Conservation (phyloP, 2,113 vertebrate genomes). For the Calidris pugnax region DNA sequence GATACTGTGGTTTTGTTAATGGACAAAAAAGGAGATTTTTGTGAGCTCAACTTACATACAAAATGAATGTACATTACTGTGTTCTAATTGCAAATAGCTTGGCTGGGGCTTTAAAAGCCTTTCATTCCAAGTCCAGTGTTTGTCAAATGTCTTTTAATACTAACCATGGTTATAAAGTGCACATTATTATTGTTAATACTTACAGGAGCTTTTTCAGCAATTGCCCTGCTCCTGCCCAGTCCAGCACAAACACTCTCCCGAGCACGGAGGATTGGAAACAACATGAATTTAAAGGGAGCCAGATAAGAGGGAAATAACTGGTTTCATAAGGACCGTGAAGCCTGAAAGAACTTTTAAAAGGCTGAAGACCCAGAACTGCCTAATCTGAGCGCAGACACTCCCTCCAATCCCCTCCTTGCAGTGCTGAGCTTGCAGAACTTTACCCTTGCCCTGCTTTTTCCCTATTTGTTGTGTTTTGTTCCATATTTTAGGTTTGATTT, state of each 20-base stretch:
- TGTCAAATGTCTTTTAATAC: neutral
- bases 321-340: neutral
- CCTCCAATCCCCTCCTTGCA: rapidly evolving
- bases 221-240: neutral
- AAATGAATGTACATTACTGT: conserved; percentile 41
- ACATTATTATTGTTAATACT: neutral
- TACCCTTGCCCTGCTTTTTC: neutral
- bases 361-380: neutral
- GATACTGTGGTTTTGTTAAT: conserved; percentile 40
- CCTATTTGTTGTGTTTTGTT: neutral
- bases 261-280: neutral
- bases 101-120: conserved; percentile 34
- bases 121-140: conserved; percentile 8
- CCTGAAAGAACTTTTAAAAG: neutral
- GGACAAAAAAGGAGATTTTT: conserved; percentile 26
- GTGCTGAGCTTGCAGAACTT: neutral
- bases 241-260: neutral
- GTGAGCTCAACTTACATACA: neutral
- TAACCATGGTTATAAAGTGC: neutral
- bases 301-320: neutral
- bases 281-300: neutral
- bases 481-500: neutral
- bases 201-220: neutral
- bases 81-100: conserved; percentile 32
- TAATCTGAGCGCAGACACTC: neutral